Evolutionary conservation across 2,797 vertebrate species (phyloP).

Genomic region (Peromyscus attwateri): DNA sequence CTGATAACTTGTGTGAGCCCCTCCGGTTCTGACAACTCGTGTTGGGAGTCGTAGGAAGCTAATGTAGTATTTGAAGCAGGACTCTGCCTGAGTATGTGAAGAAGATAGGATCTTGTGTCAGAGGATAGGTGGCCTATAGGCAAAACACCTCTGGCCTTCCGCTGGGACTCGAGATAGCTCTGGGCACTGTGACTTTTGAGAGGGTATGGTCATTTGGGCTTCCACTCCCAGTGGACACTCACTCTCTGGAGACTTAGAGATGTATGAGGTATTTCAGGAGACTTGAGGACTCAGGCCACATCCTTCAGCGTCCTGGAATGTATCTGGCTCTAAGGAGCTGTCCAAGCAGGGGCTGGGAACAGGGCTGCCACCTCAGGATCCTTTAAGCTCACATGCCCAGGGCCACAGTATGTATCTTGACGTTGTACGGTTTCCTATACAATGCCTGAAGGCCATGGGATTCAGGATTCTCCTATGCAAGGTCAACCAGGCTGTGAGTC

Average conservation of each 20-base stretch:
- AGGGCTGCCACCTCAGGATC: not conserved
- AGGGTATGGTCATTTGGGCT: not conserved
- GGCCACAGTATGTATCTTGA: not conserved
- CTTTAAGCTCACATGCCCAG: not conserved
- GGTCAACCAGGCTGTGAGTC: not conserved
- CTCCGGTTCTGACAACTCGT: not conserved
- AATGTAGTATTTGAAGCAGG: not conserved
- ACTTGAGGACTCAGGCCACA: not conserved
- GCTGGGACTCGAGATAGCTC: too few relatives aligned
- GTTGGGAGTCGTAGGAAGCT: not conserved
- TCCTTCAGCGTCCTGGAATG: not conserved
- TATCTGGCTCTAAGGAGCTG: not conserved
- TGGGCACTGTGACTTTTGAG: not conserved
- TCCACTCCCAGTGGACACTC: not conserved
- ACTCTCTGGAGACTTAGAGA: not conserved
- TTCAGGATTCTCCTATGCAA: not conserved
- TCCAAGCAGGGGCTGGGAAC: not conserved
- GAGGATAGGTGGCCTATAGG: not conserved
- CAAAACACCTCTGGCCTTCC: not conserved
- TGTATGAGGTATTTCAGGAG: not conserved
- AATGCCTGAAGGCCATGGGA: not conserved
- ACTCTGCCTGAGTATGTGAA: not conserved
- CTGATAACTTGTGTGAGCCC: not conserved
- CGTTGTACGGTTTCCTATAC: not conserved
- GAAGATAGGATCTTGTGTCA: not conserved